Evolutionary conservation across 2,888 invertebrate species (phyloP).

Genomic region (Philereme transversata): DNA sequence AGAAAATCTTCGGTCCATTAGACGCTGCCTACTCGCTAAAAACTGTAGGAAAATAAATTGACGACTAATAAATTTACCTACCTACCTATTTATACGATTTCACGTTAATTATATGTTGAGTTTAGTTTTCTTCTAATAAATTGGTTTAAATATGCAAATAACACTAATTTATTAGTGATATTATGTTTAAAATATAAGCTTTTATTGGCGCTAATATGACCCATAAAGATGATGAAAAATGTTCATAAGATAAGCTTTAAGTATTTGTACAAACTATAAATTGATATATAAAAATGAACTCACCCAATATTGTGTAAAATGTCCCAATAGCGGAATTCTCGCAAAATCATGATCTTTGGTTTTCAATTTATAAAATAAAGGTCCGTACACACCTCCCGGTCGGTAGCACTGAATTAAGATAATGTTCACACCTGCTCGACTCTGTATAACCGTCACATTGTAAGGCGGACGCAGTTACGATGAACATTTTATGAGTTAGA

Average conservation of each 20-base stretch:
- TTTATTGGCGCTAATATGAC: conserved; percentile 12
- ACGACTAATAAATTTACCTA: conserved; percentile 30
- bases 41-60: conserved; percentile 16
- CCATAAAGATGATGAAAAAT: conserved; percentile 18
- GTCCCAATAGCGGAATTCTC: conserved; percentile 15
- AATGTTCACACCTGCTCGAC: conserved; percentile 79
- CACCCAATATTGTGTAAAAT: conserved; percentile 4
- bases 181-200: conserved; percentile 17
- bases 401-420: conserved; percentile 80
- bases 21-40: conserved; percentile 27
- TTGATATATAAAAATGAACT: conserved; percentile 4
- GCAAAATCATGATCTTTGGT: conserved; percentile 32
- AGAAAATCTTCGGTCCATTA: conserved; percentile 45
- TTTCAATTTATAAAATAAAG: conserved; percentile 58
- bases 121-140: conserved; percentile 16
- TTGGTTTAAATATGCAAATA: conserved; percentile 15
- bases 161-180: conserved; percentile 15
- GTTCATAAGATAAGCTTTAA: not conserved
- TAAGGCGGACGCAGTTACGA: conserved; percentile 65
- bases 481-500: conserved; percentile 67
- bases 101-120: conserved; percentile 17
- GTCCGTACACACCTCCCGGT: conserved; percentile 57
- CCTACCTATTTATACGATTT: conserved; percentile 25
- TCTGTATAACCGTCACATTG: conserved; percentile 74
- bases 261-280: conserved; percentile 2